Evolutionary conservation across 2,888 invertebrate genomes (phyloP), one percentile per base, ranked within the genome.

Genomic region (Axea sp.): DNA sequence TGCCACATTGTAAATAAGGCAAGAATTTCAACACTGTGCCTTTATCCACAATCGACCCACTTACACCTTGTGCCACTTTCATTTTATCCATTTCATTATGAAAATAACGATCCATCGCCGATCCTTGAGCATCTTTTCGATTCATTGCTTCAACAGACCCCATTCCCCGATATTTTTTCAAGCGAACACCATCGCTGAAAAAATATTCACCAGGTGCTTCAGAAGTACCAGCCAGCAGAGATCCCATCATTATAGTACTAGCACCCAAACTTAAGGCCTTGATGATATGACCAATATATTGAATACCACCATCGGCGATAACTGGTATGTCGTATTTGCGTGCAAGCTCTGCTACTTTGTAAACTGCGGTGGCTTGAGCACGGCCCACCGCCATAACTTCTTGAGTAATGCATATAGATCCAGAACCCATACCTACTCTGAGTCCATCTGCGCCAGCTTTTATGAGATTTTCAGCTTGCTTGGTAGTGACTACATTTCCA

Each of bases 161-260:
- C 99, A 99, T 99, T 15, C 99, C 99, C 80, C 99, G 92, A 87
- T 99, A 99, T 86, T 99, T 99, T 89, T 99, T 99, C 59, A 99
- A 89, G 47, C 99, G 92, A 0, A 99, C 98, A 65, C 99, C 99
- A 88, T 99, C 98, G 37, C 97, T 96, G 88, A 98, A 99, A 90
- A 97, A 99, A 86, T 99, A 99, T 88, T 99, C 99, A 5, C 99
- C 99, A 0, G 99, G 99, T 12, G 99, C 97, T 89, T 99, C 99
- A 0, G 97, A 96, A 1, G 99, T 99, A 1, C 99, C 99, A 47
- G 99, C 99, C 71, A 99, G 89, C 77, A 99, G 90, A 0, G 98
- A 98, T 0, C 99, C 99, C 99, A 99, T 99, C 99, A 99, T 99
- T 0, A 98, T 98, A 89, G 97, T 94, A 0, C 96, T 96, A 1